Base-by-base conservation (phyloP, 92 coral and sea anemone genomes). In the Isaurus tuberculatus region DNA sequence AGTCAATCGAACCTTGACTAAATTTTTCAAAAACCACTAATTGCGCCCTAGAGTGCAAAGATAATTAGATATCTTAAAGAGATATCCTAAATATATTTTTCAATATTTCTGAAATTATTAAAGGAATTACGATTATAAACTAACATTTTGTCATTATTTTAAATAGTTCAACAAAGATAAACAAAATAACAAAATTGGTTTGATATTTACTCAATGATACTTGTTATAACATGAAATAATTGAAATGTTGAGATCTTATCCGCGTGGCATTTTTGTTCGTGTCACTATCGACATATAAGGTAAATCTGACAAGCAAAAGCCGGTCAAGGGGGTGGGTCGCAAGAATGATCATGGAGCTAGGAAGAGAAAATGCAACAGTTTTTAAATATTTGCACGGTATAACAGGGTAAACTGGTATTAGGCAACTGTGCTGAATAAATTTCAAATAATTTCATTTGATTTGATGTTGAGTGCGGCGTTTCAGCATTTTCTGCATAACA, bases 251-350 rank as follows among this genome's bases (percentile, higher is more conserved):
- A 4, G 46, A 71, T 71, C 43, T 44, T 16, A 33, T 8, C 27
- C 58, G 60, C 78, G 26, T 72, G 78, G 78, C 61, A 26, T 43
- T 22, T 72, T 69, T 72, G 8, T 10, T 26, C 25, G 25, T 43
- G 74, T 16, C 27, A 13, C n/a, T n/a, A 69, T 22, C 27, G 46
- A 69, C 78, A 43, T 72, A 72, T 72, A 72, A 43, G 78, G 78
- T 44, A 43, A 72, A 26, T 2, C 1, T 27, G 36, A 29, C 37
- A 27, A 25, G 20, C 37, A 27, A 28, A 44, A 19, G 37, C 78
- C 60, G 40, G 61, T 28, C 8, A 72, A 46, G 57, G 78, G 78
- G 78, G 78, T 43, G 78, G 61, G 78, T 23, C 78, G 57, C 75
- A 40, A 5, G 17, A 26, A 42, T 26, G 17, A 44, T 6, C 11